Evolutionary conservation across 2,797 vertebrate species (phyloP).

Genomic region (Lepus oiostolus): DNA sequence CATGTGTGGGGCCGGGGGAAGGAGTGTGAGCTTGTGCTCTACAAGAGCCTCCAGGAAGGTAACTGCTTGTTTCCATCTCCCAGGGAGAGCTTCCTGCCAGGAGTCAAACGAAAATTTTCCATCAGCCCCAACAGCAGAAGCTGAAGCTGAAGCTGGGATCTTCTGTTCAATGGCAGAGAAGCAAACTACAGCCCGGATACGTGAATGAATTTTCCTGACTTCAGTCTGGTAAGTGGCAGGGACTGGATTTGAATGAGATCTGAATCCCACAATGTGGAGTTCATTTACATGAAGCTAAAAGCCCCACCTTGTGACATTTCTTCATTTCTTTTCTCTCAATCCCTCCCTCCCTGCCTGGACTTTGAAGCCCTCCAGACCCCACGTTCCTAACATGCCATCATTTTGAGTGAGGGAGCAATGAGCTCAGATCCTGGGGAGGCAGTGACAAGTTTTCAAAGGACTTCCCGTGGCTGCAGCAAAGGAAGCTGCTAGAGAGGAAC

Average conservation of each 20-base stretch:
- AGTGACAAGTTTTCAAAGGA: conserved; percentile 4
- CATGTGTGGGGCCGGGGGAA: too few relatives aligned
- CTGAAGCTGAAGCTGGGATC: background rate
- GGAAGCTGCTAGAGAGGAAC: background rate
- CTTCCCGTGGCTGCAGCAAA: background rate
- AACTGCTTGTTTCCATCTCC: background rate
- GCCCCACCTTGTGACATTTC: background rate
- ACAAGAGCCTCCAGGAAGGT: too few relatives aligned
- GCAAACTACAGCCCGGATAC: background rate
- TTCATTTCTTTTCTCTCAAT: background rate
- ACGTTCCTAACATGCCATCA: background rate
- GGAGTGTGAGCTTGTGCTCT: too few relatives aligned
- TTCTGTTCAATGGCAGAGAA: background rate
- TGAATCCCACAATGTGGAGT: background rate
- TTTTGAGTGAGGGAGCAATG: background rate
- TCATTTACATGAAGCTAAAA: background rate
- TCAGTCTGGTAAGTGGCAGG: background rate
- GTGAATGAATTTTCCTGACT: background rate
- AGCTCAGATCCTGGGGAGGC: background rate
- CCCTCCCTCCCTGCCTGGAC: too few relatives aligned
- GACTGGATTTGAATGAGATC: conserved; percentile 4
- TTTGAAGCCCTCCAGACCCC: background rate
- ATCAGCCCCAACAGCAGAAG: background rate
- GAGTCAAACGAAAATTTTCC: background rate
- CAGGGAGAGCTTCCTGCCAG: background rate